These are phyloP conservation scores for Phalloptychus januarius DNA, from an alignment of 2,797 vertebrate species.

Conservation along the genomic window DNA sequence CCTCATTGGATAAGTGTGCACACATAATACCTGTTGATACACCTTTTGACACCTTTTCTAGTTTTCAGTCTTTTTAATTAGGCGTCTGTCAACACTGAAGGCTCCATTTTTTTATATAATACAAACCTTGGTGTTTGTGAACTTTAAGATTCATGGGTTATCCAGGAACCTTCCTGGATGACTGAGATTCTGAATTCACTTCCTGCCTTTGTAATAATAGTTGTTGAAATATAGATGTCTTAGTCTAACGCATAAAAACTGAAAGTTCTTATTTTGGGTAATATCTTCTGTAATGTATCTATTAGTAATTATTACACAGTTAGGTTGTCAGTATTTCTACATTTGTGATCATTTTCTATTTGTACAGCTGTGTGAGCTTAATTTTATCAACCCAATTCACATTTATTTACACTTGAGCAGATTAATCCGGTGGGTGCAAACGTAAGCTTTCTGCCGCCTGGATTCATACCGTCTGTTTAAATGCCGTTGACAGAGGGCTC, in stretches of 20 bases:
- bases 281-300: neutral
- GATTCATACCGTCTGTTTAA: neutral
- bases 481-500: neutral
- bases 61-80: too few relatives aligned
- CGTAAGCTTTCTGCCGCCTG: neutral
- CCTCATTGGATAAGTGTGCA: neutral
- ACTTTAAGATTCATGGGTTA: neutral
- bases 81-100: neutral
- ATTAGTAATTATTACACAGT: neutral
- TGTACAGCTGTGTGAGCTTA: neutral
- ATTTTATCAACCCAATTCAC: neutral
- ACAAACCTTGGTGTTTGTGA: neutral
- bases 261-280: neutral
- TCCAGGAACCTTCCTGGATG: neutral
- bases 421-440: slow-evolving; percentile 3
- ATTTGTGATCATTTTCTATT: neutral
- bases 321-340: neutral
- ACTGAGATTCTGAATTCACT: neutral
- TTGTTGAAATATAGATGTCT: neutral
- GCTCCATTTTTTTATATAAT: neutral
- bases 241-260: neutral
- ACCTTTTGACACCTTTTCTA: neutral
- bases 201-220: neutral
- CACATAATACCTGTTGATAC: neutral
- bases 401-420: slow-evolving; percentile 10